Percentiles rank a stretch among this genome's conserved stretches.
phyloP scores from a whole-genome alignment of 2,797 vertebrate species.

The Sebastes paucispinis region DNA sequence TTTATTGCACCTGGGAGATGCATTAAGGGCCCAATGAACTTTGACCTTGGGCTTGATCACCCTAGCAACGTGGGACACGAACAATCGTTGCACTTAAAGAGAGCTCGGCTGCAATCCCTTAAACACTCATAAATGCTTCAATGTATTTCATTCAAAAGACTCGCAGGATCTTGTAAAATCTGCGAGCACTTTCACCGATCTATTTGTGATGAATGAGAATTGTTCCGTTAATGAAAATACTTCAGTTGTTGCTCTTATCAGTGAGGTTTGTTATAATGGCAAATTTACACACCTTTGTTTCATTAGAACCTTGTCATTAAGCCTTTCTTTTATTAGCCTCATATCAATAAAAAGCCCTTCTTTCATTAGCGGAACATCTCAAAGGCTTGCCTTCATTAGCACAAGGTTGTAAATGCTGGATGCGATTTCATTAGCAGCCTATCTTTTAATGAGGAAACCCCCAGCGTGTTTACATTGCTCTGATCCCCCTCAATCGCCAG shows the following conservation, averaged over 20 bases:
- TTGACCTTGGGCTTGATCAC: slow-evolving; percentile 78
- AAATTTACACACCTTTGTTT: slow-evolving; percentile 65
- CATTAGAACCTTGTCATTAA: slow-evolving; percentile 73
- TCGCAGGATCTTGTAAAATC: slow-evolving; percentile 57
- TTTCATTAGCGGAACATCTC: slow-evolving; percentile 70
- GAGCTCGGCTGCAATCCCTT: slow-evolving; percentile 40
- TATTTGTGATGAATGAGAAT: slow-evolving; percentile 31
- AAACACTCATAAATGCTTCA: slow-evolving; percentile 60
- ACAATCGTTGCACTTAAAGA: slow-evolving; percentile 50
- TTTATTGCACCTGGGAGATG: slow-evolving; percentile 76
- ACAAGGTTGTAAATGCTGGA: slow-evolving; percentile 64
- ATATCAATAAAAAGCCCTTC: slow-evolving; percentile 51
- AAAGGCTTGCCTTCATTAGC: slow-evolving; percentile 72
- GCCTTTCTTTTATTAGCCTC: slow-evolving; percentile 61
- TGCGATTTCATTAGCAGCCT: slow-evolving; percentile 67
- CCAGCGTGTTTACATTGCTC: slow-evolving; percentile 63
- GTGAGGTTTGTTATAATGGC: slow-evolving; percentile 27
- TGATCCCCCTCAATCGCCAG: slow-evolving; percentile 45
- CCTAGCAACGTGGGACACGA: slow-evolving; percentile 58
- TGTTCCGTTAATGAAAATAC: slow-evolving; percentile 26
- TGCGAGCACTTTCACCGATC: slow-evolving; percentile 22
- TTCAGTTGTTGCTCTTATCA: slow-evolving; percentile 10
- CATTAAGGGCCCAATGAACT: slow-evolving; percentile 73
- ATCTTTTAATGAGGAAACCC: slow-evolving; percentile 74
- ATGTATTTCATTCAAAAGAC: slow-evolving; percentile 59